phyloP scores from a whole-genome alignment of 2,888 invertebrate species.

The Hyposoter dolosus region DNA sequence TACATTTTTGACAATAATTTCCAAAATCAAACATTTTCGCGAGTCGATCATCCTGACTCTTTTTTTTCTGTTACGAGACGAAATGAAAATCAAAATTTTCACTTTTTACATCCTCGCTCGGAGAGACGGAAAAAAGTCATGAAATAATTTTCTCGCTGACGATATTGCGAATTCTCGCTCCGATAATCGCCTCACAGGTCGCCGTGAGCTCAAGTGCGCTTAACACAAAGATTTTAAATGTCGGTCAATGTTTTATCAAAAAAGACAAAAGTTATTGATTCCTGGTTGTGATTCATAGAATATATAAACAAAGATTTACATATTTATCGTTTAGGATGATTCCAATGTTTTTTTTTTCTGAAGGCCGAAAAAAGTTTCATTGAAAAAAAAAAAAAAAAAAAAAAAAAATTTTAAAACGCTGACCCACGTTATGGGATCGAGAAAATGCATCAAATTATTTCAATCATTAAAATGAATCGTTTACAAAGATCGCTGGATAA shows the following conservation, averaged over 20 bases:
- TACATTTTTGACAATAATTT: constrained; percentile 59
- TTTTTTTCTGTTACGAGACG: constrained; percentile 13
- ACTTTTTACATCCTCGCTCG: background rate
- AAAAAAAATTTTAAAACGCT: too few species aligned
- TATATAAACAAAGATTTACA: constrained; percentile 47
- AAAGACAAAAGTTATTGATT: constrained; percentile 64
- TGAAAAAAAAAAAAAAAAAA: too few species aligned
- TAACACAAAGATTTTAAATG: constrained; percentile 44
- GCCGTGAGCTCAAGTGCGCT: constrained; percentile 60
- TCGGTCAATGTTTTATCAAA: constrained; percentile 55
- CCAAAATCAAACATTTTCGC: constrained; percentile 31
- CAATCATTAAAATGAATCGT: too few species aligned
- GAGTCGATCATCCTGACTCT: constrained; percentile 21
- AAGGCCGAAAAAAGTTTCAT: too few species aligned
- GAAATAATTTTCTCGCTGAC: background rate
- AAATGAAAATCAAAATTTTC: constrained; percentile 1
- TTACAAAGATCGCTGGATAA: too few species aligned
- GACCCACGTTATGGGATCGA: too few species aligned
- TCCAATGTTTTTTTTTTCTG: too few species aligned
- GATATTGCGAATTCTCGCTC: background rate
- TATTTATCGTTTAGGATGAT: background rate
- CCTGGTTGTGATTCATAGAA: constrained; percentile 70
- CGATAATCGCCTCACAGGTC: background rate
- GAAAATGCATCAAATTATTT: too few species aligned
- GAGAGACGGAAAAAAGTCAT: background rate